Evolutionary conservation across 2,113 vertebrate genomes (phyloP).

Genomic region (Arothron firmamentum): DNA sequence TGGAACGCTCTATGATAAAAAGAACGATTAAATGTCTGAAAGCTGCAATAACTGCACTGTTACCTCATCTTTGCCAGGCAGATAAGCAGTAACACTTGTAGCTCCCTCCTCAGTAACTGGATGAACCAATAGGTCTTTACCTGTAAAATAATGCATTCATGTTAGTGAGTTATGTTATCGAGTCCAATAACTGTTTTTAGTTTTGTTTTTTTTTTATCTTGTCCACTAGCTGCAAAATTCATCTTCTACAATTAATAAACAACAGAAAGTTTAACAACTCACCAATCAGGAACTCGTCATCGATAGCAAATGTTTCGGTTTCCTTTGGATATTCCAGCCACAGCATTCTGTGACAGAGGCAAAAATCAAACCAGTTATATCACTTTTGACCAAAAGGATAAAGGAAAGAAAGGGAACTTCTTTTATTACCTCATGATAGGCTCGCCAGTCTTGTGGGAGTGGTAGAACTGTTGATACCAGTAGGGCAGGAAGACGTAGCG

Average conservation of each 20-base stretch:
- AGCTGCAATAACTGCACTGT: constrained; percentile 6
- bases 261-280: constrained; percentile 41
- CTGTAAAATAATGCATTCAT: constrained; percentile 53
- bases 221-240: not conserved
- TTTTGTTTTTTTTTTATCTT: not conserved
- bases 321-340: constrained; percentile 88
- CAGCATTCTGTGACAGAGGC: constrained; percentile 72
- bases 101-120: constrained; percentile 84
- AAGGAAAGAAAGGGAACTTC: not conserved
- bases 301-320: constrained; percentile 77
- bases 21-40: not conserved
- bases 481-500: constrained; percentile 86
- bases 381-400: not conserved
- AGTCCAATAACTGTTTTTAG: not conserved
- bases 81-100: constrained; percentile 81
- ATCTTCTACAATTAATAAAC: not conserved
- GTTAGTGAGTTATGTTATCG: too few relatives aligned
- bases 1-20: not conserved
- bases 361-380: not conserved
- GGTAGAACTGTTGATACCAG: constrained; percentile 89
- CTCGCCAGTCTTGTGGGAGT: constrained; percentile 73
- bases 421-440: constrained; percentile 81
- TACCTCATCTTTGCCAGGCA: constrained; percentile 86
- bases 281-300: constrained; percentile 88
- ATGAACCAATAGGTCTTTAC: constrained; percentile 82